These are phyloP conservation scores for Acomys russatus DNA, from an alignment of 2,797 vertebrate species.

Conservation along the genomic window DNA sequence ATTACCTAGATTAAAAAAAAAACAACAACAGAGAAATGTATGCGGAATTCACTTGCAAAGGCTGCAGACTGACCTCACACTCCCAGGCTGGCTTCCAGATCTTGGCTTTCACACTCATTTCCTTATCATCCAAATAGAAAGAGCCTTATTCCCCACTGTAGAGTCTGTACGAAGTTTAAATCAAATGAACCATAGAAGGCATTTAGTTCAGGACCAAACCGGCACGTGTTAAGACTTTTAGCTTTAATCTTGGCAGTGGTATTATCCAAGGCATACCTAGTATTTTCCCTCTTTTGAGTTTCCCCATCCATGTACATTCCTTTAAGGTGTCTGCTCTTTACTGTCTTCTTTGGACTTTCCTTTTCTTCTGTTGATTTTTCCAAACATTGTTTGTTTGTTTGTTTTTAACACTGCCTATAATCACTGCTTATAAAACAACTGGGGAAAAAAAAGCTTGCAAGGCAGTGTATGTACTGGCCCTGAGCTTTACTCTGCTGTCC, in stretches of 20 bases:
- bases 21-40: background rate
- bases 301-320: background rate
- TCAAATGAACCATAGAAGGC: constrained; percentile 22
- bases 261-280: background rate
- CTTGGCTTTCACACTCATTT: constrained; percentile 37
- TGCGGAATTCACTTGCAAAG: constrained; percentile 44
- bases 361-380: constrained; percentile 59
- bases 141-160: constrained; percentile 10
- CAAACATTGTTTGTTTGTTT: background rate
- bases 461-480: background rate
- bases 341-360: background rate
- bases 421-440: constrained; percentile 2
- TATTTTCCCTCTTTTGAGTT: background rate
- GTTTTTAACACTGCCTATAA: constrained; percentile 4
- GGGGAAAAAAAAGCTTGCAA: background rate
- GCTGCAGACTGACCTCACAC: background rate
- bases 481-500: background rate
- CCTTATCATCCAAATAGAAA: constrained; percentile 53
- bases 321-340: background rate
- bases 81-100: constrained; percentile 18
- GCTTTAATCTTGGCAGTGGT: constrained; percentile 8
- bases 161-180: constrained; percentile 45
- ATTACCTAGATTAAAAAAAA: constrained; percentile 15
- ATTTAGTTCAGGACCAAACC: background rate
- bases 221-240: background rate